Evolutionary conservation across 2,113 vertebrate genomes (phyloP).

Genomic region (Hippolais icterina): DNA sequence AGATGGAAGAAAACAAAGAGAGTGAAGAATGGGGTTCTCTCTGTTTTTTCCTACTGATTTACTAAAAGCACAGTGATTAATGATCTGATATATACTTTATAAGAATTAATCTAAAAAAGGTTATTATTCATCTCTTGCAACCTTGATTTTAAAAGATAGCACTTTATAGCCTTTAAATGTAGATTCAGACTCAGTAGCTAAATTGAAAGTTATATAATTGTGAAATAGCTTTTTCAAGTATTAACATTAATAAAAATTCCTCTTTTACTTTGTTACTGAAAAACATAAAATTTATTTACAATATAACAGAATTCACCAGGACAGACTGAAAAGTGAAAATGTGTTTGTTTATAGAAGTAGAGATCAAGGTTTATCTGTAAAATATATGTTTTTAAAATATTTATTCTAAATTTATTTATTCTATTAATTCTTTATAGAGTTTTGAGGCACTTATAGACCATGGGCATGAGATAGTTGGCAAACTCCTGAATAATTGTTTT

Average conservation of each 20-base stretch:
- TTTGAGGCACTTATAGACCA: neutral
- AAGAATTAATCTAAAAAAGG: neutral
- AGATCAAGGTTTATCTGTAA: neutral
- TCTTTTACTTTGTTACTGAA: neutral
- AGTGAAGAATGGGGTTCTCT: neutral
- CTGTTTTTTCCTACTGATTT: neutral
- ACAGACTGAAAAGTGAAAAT: neutral
- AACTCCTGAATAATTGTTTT: neutral
- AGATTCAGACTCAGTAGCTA: neutral
- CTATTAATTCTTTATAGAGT: neutral
- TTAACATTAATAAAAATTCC: neutral
- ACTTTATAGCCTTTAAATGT: neutral
- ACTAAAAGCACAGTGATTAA: neutral
- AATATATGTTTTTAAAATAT: neutral
- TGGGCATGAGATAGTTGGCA: neutral
- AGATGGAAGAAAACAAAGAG: neutral
- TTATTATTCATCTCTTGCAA: neutral
- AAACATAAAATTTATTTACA: neutral
- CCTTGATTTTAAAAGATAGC: neutral
- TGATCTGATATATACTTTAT: neutral
- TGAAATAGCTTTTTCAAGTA: neutral
- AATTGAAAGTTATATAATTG: neutral
- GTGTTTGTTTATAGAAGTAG: neutral
- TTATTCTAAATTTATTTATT: conserved; percentile 6
- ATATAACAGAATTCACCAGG: neutral